Percentiles rank a stretch among this genome's conserved stretches.
Evolutionary conservation across 2,888 invertebrate species (phyloP).

Genomic region (Stenchaetothrips biformis): DNA sequence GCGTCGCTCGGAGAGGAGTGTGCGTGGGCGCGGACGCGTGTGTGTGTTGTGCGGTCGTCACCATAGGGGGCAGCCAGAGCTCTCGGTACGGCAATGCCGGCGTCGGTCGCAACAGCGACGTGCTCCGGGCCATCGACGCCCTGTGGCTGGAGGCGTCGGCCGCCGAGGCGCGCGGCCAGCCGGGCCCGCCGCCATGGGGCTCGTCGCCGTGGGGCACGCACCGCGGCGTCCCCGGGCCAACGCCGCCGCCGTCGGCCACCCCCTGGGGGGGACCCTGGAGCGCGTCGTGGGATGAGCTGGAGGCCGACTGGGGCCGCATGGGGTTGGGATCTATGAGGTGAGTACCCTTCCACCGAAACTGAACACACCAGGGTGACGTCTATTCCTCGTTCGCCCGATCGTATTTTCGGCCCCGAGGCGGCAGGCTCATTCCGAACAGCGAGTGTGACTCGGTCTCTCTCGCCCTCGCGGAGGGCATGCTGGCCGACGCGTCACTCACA

Average conservation of each 20-base stretch:
- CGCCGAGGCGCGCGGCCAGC: slow-evolving; percentile 13
- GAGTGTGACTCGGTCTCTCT: not conserved
- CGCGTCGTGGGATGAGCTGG: slow-evolving; percentile 12
- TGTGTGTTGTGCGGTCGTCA: not conserved
- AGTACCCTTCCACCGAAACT: not conserved
- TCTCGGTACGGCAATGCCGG: slow-evolving; percentile 19
- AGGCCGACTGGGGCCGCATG: slow-evolving; percentile 11
- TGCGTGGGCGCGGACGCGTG: not conserved
- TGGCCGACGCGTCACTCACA: not conserved
- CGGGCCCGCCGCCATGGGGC: not conserved
- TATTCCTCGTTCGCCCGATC: no score
- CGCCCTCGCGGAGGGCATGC: not conserved
- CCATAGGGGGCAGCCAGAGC: slow-evolving; percentile 22
- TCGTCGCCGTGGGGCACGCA: not conserved
- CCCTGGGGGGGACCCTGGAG: not conserved
- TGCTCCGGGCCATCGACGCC: slow-evolving; percentile 15
- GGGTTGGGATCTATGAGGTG: not conserved
- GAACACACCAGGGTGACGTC: no score
- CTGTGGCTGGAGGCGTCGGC: slow-evolving; percentile 26
- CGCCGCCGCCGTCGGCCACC: not conserved
- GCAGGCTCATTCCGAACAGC: not conserved
- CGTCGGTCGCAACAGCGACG: slow-evolving; percentile 8
- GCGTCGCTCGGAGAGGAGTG: not conserved
- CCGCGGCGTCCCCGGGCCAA: not conserved
- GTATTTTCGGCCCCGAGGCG: no score